phyloP scores from a whole-genome alignment of 2,113 vertebrate genomes.

The Cinclus mexicanus region DNA sequence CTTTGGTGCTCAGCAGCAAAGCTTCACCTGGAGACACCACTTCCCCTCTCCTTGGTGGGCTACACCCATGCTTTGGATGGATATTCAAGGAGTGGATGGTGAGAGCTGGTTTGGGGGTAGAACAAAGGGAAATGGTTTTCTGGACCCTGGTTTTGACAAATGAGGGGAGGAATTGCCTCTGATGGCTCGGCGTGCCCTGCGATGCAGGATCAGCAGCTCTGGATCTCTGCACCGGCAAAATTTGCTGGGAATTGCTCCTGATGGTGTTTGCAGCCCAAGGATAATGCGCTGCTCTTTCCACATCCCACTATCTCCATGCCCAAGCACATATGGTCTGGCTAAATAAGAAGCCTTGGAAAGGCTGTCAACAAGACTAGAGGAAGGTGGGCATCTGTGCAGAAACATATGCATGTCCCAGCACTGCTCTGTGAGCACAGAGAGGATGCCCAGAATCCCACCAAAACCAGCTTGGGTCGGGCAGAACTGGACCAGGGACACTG shows the following conservation, averaged over 20 bases:
- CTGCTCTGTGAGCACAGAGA: background rate
- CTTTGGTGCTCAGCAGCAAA: background rate
- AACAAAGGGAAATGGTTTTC: background rate
- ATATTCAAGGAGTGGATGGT: background rate
- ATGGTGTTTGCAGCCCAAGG: conserved; percentile 43
- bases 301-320: conserved; percentile 37
- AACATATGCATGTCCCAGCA: conserved; percentile 19
- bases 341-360: conserved; percentile 53
- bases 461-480: background rate
- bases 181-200: rapidly evolving
- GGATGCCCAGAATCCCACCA: background rate
- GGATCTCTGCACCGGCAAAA: background rate
- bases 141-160: background rate
- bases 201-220: background rate
- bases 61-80: background rate
- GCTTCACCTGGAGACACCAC: background rate
- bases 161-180: rapidly evolving
- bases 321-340: conserved; percentile 59
- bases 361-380: conserved; percentile 51
- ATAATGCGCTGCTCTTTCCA: conserved; percentile 49
- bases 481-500: background rate
- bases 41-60: background rate
- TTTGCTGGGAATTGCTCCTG: background rate
- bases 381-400: conserved; percentile 56
- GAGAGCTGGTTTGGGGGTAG: background rate